Conservation (phyloP, 2,113 vertebrate species). For the Gopherus flavomarginatus region DNA sequence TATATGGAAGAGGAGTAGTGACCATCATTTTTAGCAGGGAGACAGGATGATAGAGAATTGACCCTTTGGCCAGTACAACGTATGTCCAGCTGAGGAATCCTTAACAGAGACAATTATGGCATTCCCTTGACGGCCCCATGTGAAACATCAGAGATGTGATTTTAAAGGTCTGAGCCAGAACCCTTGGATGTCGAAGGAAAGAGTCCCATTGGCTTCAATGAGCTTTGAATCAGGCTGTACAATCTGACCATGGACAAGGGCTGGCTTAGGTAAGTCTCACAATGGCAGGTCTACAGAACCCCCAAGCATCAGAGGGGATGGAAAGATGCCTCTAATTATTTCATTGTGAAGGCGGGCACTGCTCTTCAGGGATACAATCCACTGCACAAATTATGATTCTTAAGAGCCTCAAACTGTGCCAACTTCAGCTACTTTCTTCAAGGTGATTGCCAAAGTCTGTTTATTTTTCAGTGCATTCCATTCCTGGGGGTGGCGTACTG, state of each 20-base stretch:
- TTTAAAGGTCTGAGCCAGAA: not conserved
- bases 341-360: rapidly evolving
- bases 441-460: not conserved
- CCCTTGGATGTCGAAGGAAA: rapidly evolving
- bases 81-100: not conserved
- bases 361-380: not conserved
- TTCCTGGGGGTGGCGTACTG: not conserved
- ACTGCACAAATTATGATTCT: rapidly evolving
- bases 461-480: not conserved
- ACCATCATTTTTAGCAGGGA: not conserved
- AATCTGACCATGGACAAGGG: rapidly evolving
- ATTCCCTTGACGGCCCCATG: not conserved
- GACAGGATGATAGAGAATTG: not conserved
- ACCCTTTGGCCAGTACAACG: not conserved
- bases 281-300: not conserved
- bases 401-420: not conserved
- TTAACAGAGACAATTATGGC: not conserved
- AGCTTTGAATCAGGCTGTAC: rapidly evolving
- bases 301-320: rapidly evolving
- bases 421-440: rapidly evolving
- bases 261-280: rapidly evolving
- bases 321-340: rapidly evolving
- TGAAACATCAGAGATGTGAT: not conserved
- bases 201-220: rapidly evolving
- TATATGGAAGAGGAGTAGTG: not conserved